Evolutionary conservation across 1,140 invertebrate species (phyloP), one percentile per base, ranked within the genome.

Genomic region (Drosophila mayri): DNA sequence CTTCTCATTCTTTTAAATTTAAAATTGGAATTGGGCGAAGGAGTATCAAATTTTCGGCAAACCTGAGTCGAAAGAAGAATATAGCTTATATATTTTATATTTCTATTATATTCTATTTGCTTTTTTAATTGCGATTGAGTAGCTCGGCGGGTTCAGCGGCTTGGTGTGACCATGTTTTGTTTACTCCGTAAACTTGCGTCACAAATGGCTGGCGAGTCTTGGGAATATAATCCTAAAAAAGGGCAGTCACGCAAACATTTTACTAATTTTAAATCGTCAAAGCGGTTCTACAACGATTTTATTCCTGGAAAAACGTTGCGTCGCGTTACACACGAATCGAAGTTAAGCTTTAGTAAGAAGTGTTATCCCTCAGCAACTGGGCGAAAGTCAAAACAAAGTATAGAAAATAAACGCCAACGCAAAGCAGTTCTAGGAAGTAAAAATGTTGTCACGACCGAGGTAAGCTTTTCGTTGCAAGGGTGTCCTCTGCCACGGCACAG

Each of bases 381-480:
- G 71, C 73, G 60, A 81, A 46, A 71, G 61, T 82, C 64, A 59
- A 14, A 20, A 11, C 8, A 57, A 14, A 61, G 35, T 37, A 40
- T 22, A 44, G 9, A 30, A 65, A 43, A 67, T 58, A 78, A 65
- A 30, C 20, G 12, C 2, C 52, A 60, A 44, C 59, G 30, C 43
- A 67, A 68, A 88, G 80, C 72, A 77, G 81, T 80, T 74, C 52
- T 37, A 58, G 30, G 62, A 79, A 78, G 30, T 59, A 40, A 90
- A 67, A 71, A 91, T 91, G 90, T 83, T 91, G 47, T 86, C 90
- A 65, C 81, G 90, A 49, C 81, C 90, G 64, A 91, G 82, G 90
- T 91, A 72, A 91, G 90, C 47, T 47, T 37, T 43, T 46, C 28
- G 41, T 49, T 59, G 59, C 20, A 57, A 30, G 52, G 55, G 67